Conservation (phyloP, 1,140 invertebrate species). For the Eumeta japonica region DNA sequence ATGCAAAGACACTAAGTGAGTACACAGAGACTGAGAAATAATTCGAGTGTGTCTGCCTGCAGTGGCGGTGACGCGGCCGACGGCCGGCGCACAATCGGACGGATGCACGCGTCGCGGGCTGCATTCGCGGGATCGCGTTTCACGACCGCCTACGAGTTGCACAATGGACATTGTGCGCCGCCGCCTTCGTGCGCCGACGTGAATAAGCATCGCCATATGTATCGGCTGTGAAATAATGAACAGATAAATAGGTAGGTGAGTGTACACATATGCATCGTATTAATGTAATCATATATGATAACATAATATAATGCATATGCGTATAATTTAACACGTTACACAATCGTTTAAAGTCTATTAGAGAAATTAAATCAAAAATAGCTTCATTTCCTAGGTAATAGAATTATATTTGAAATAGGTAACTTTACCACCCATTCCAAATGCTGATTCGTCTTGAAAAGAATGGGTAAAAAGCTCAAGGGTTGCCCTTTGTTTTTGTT, state of each 20-base stretch:
- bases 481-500: no score
- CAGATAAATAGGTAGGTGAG: no score
- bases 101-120: no score
- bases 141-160: conserved; percentile 24
- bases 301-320: conserved; percentile 18
- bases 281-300: conserved; percentile 26
- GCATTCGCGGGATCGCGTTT: conserved; percentile 20
- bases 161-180: conserved; percentile 50
- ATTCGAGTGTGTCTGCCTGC: conserved; percentile 9
- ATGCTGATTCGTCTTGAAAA: no score
- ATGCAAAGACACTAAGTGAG: conserved; percentile 15
- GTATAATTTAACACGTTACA: conserved; percentile 1
- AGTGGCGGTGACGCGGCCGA: conserved; percentile 6
- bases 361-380: no score
- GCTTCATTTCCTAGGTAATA: no score
- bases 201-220: conserved; percentile 26
- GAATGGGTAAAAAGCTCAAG: no score
- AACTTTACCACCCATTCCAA: no score
- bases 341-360: no score
- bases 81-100: no score
- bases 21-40: conserved; percentile 20
- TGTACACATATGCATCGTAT: conserved; percentile 7
- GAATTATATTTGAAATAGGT: no score
- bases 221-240: conserved; percentile 4
- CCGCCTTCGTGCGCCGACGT: conserved; percentile 22